Evolutionary conservation across 2,888 invertebrate species (phyloP), one percentile per base, ranked within the genome.

Genomic region (Trachelus troglodyta): DNA sequence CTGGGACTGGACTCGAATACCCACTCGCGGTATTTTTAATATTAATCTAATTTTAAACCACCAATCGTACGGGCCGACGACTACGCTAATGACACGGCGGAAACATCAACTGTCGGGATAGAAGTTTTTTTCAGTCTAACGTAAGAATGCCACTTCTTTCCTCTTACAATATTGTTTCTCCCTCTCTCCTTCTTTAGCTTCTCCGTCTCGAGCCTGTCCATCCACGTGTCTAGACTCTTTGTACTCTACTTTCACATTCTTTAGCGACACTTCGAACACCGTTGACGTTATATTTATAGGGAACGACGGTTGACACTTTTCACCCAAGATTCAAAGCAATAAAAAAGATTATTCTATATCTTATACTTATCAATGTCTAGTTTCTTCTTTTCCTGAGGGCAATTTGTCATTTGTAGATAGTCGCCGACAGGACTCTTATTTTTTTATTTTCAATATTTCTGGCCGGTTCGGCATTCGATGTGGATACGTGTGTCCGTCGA

Each of bases 21-120:
- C 74, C 34, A 75, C 75, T 74, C 68, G 76, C 74, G 78, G 74
- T 81, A 81, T 81, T 81, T 80, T 82, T 81, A 80, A 79, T 79
- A 79, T 80, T 69, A 76, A 75, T 80, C 80, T 80, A 80, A 82
- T 77, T 82, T 81, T 75, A 76, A 73, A 73, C 75, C 37, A 76
- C 74, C 73, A 75, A 76, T 75, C n/a, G 76, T 71, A 76, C 34
- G 76, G 69, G 68, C 69, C 37, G 40, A 73, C 74, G 69, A 74
- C 76, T 69, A 74, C 75, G 77, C 75, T 79, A 75, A 77, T 74
- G 79, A 79, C 75, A 79, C 79, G 68, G 71, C 77, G 34, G 71
- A 71, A 71, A 71, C 71, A 34, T 56, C 71, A 33, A 71, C 71
- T 31, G 71, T 15, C 71, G 34, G 71, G 71, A 34, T 71, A 56